Base-by-base conservation (phyloP, 2,797 vertebrate genomes). In the Thamnophis elegans region DNA sequence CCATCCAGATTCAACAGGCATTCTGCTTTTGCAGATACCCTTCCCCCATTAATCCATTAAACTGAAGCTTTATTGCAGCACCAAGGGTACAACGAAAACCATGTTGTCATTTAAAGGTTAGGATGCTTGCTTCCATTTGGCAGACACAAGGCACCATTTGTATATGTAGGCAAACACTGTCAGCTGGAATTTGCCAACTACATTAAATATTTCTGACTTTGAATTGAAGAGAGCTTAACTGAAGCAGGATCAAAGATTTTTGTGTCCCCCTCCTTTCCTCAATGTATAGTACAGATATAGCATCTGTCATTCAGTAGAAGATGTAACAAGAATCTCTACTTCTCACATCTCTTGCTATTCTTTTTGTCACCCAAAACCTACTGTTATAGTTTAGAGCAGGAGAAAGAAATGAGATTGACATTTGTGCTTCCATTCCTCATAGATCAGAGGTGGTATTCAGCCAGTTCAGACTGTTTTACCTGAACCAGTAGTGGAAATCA, bases 171-270 rank as follows among this genome's bases (percentile, higher is more conserved):
- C 94, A 95, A 90, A 90, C 54, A 12, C n/a, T 14, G 32, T 68
- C 93, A 95, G 94, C 93, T 96, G 94, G 58, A 90, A 68, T 90
- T 73, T 92, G 51, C n/a, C 87, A 92, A 55, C 36, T 36, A 91
- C 85, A 11, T 73, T 56, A 89, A 86, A 90, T 93, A 5, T 20
- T 85, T 59, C 68, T 62, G 22, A 36, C n/a, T 58, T 87, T 65
- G 88, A 89, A 36, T 56, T 3, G 42, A 73, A 18, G 87, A 60
- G n/a, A 32, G 28, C 9, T 54, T 86, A 85, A 25, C 11, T 90
- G 58, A 86, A 85, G 14, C 47, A 62, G 56, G 25, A 11, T 60
- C 14, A 87, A 26, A 26, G 10, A 62, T 58, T 92, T 78, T 51
- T 56, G 18, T 36, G n/a, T n/a, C n/a, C 10, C 85, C 85, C 0